These are phyloP conservation scores for Oscheius sp. DNA, from an alignment of 2,888 invertebrate genomes.

Conservation along the genomic window DNA sequence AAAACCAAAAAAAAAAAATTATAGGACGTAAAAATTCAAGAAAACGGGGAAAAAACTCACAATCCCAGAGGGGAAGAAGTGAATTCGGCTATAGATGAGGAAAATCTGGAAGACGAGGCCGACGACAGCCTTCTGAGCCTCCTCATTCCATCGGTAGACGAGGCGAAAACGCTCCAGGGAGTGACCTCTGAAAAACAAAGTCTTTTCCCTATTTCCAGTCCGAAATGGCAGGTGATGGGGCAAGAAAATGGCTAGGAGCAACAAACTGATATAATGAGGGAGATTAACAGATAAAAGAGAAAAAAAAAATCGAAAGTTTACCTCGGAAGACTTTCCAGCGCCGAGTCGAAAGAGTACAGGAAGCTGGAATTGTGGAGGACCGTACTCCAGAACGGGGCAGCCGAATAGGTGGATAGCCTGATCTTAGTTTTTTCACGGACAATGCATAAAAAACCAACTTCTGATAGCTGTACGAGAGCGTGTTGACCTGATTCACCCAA, in stretches of 20 bases:
- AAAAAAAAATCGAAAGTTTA: neutral
- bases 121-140: constrained; percentile 14
- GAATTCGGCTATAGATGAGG: constrained; percentile 18
- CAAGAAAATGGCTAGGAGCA: too few species aligned
- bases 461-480: constrained; percentile 13
- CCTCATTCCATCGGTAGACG: constrained; percentile 20
- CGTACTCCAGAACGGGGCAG: constrained; percentile 33
- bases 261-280: too few species aligned
- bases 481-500: constrained; percentile 27
- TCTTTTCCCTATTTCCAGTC: too few species aligned
- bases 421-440: neutral
- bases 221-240: too few species aligned
- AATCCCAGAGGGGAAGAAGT: constrained; percentile 1
- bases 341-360: constrained; percentile 33
- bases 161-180: constrained; percentile 19
- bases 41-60: neutral
- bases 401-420: constrained; percentile 5
- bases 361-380: constrained; percentile 14
- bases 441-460: neutral
- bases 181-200: constrained; percentile 11
- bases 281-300: too few species aligned
- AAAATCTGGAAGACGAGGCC: neutral
- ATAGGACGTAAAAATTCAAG: too few species aligned
- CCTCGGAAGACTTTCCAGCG: constrained; percentile 27
- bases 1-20: too few species aligned